These are phyloP conservation scores for Nannoperca obscura DNA, from an alignment of 2,797 vertebrate genomes.

Conservation along the genomic window DNA sequence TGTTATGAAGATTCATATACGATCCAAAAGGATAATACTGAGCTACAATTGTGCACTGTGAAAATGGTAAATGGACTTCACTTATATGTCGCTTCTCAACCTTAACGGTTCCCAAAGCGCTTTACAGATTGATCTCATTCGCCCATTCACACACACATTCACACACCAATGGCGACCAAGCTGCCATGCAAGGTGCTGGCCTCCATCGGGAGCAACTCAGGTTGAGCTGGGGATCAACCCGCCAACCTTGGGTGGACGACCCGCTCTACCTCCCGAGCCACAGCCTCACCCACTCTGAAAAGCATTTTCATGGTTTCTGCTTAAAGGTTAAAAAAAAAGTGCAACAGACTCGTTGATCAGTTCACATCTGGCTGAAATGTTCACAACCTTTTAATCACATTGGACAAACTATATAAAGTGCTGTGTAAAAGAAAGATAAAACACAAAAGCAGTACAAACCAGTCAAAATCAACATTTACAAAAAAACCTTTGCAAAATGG, in stretches of 20 bases:
- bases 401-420: slow-evolving; percentile 67
- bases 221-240: no score
- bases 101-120: no score
- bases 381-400: slow-evolving; percentile 32
- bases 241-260: no score
- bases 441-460: slow-evolving; percentile 45
- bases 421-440: slow-evolving; percentile 39
- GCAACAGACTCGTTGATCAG: slow-evolving; percentile 26
- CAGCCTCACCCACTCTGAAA: neutral
- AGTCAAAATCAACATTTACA: slow-evolving; percentile 36
- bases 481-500: slow-evolving; percentile 4
- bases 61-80: no score
- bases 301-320: slow-evolving; percentile 9
- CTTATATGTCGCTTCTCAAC: no score
- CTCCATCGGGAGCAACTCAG: no score
- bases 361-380: slow-evolving; percentile 49
- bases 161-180: no score
- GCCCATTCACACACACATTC: no score
- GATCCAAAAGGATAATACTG: neutral
- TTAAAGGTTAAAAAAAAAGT: slow-evolving; percentile 30
- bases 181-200: no score
- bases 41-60: slow-evolving; percentile 4
- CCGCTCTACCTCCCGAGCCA: no score
- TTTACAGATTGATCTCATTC: no score
- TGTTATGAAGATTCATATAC: neutral